Conservation (phyloP, 35 echinoderm and acorn worm species). For the Amphiura filiformis region DNA sequence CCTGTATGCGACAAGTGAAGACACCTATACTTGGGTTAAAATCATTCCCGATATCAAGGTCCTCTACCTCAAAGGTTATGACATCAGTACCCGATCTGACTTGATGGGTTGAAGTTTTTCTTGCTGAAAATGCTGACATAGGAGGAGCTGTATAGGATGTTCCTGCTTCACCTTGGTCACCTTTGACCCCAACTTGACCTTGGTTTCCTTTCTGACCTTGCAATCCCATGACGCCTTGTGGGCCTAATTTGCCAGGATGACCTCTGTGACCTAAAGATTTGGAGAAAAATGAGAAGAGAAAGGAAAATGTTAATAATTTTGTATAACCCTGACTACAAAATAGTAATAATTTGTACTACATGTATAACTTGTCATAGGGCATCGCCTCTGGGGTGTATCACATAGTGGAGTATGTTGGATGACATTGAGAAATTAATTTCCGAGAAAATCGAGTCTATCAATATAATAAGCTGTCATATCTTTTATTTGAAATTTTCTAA, state of each 20-base stretch:
- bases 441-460: too few species aligned
- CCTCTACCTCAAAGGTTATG: background rate
- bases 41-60: background rate
- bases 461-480: too few species aligned
- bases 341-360: too few species aligned
- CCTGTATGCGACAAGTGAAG: background rate
- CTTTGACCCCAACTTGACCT: background rate
- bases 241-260: background rate
- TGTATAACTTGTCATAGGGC: too few species aligned
- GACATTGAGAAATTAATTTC: too few species aligned
- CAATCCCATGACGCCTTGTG: background rate
- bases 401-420: too few species aligned
- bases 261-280: background rate
- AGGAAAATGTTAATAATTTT: too few species aligned
- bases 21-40: background rate
- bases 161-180: background rate
- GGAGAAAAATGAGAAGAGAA: too few species aligned
- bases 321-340: too few species aligned
- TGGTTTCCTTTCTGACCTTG: background rate
- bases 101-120: background rate
- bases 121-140: background rate
- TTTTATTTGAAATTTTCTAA: too few species aligned
- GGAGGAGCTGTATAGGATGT: background rate
- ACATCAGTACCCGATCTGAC: background rate
- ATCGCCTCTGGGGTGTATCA: too few species aligned